phyloP scores from a whole-genome alignment of 2,113 vertebrate genomes.

The Aviceda subcristata region DNA sequence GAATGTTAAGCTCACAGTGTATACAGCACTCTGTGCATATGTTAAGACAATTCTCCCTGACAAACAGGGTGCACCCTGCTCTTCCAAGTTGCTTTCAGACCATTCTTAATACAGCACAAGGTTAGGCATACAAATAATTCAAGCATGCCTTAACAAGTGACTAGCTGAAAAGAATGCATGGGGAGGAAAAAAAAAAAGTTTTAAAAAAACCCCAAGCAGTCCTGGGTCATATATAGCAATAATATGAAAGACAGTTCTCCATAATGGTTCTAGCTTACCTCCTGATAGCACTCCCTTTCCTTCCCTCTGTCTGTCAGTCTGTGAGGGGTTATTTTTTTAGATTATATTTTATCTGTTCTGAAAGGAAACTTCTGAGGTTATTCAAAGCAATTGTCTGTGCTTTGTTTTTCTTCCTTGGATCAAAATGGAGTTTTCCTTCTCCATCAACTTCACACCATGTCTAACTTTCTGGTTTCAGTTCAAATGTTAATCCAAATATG shows the following conservation, averaged over 20 bases:
- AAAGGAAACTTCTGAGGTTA: neutral
- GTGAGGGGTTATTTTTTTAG: neutral
- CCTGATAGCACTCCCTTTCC: neutral
- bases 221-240: neutral
- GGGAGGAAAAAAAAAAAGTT: neutral
- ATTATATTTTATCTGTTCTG: neutral
- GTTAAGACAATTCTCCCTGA: neutral
- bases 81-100: neutral
- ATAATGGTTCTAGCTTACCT: neutral
- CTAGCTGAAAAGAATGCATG: neutral
- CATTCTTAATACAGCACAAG: neutral
- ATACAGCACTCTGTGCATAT: neutral
- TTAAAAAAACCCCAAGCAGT: neutral
- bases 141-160: neutral
- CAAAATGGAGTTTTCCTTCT: neutral
- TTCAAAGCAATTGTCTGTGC: neutral
- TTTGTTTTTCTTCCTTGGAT: neutral
- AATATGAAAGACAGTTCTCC: neutral
- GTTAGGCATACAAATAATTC: neutral
- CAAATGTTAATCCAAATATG: neutral
- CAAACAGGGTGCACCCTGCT: neutral
- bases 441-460: neutral
- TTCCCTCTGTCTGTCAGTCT: neutral
- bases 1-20: accelerated
- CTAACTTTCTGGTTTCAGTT: neutral